Percentiles rank a stretch among this genome's conserved stretches.
Evolutionary conservation across 2,888 invertebrate genomes (phyloP).

Genomic region (Cyaniris semiargus): DNA sequence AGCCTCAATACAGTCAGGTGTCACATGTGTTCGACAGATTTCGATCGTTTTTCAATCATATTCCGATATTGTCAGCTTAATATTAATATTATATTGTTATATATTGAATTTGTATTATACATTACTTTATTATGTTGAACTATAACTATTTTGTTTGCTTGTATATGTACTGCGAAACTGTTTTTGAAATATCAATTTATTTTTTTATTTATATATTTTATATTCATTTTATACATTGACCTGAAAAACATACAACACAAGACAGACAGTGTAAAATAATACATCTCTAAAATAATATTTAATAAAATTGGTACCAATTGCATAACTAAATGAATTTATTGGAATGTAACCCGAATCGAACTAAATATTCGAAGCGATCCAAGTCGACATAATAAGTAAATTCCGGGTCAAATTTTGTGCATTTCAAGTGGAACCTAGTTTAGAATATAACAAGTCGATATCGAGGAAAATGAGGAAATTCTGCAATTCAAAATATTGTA

Average conservation of each 20-base stretch:
- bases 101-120: no score
- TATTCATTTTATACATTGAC: no score
- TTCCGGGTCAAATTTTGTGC: slow-evolving; percentile 9
- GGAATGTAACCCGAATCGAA: neutral
- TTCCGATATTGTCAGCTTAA: neutral
- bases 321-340: neutral
- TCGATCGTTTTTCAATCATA: neutral
- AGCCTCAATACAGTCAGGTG: neutral
- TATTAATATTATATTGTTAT: no score
- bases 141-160: no score
- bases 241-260: no score
- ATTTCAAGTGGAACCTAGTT: slow-evolving; percentile 5
- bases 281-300: neutral
- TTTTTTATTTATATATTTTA: no score
- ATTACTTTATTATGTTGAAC: no score
- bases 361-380: neutral
- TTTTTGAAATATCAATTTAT: no score
- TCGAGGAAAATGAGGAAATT: neutral
- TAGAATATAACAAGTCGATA: neutral
- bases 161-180: no score
- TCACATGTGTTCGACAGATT: neutral
- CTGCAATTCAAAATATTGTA: no score
- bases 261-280: neutral
- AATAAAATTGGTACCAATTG: neutral
- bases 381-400: slow-evolving; percentile 7